Evolutionary conservation across 2,113 vertebrate genomes (phyloP).

Genomic region (Carassius auratus): DNA sequence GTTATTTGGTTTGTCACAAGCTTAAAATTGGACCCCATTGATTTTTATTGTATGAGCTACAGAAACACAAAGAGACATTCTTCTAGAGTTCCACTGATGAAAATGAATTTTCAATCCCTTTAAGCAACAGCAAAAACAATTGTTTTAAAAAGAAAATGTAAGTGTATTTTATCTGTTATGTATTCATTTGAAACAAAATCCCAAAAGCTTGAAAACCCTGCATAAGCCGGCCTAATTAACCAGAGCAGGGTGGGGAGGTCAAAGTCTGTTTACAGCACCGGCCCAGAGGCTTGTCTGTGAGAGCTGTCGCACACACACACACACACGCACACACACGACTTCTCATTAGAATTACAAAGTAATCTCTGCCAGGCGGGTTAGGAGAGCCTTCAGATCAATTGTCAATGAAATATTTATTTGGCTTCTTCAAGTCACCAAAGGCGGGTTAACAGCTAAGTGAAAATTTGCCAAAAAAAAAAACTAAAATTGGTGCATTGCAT

Average conservation of each 20-base stretch:
- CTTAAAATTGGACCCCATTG: too few relatives aligned
- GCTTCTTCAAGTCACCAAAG: not conserved
- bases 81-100: too few relatives aligned
- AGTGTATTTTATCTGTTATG: not conserved
- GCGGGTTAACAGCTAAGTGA: not conserved
- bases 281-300: slow-evolving; percentile 35
- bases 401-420: slow-evolving; percentile 31
- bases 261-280: slow-evolving; percentile 45
- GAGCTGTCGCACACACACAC: not conserved
- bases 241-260: slow-evolving; percentile 8
- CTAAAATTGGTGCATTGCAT: not conserved
- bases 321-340: not conserved
- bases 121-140: not conserved
- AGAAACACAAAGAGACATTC: too few relatives aligned
- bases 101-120: too few relatives aligned
- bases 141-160: not conserved
- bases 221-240: not conserved
- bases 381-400: slow-evolving; percentile 27
- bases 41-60: too few relatives aligned
- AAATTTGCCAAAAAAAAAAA: not conserved
- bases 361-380: slow-evolving; percentile 15
- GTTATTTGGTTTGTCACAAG: too few relatives aligned
- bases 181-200: not conserved
- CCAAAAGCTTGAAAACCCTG: not conserved
- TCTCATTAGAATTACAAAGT: slow-evolving; percentile 41